phyloP scores from a whole-genome alignment of 23 tunicate species.

The Phallusia fumigata region DNA sequence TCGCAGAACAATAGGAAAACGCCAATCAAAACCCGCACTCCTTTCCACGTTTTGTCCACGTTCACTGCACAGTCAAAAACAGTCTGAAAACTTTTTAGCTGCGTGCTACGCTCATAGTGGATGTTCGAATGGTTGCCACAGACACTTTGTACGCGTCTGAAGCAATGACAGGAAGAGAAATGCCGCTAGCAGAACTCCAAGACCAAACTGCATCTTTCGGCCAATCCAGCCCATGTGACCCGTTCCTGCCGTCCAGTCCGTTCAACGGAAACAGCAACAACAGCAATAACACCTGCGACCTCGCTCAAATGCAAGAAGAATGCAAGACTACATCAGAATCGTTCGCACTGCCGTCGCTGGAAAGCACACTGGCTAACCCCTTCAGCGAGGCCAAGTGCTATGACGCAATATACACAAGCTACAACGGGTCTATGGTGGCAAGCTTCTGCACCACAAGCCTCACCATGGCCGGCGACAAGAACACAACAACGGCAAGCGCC shows the following conservation, averaged over 20 bases:
- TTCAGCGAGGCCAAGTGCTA: background rate
- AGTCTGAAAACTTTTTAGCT: background rate
- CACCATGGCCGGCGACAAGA: background rate
- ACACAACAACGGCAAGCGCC: background rate
- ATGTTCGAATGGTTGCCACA: background rate
- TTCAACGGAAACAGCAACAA: slow-evolving; percentile 9
- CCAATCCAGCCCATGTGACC: background rate
- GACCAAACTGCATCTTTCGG: background rate
- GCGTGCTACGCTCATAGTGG: background rate
- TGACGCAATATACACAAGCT: background rate
- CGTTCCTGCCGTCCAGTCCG: background rate
- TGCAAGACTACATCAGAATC: background rate
- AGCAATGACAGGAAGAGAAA: background rate
- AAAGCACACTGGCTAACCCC: background rate
- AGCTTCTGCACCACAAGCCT: slow-evolving; percentile 3
- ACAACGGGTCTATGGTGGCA: slow-evolving; percentile 22
- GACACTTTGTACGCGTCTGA: background rate
- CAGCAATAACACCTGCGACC: background rate
- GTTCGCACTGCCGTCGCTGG: background rate
- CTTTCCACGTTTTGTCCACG: too few relatives aligned
- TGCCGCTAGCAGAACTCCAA: background rate
- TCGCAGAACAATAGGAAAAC: too few relatives aligned
- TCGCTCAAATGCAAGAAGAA: background rate
- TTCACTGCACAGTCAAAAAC: background rate
- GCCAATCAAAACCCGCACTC: too few relatives aligned